These are phyloP conservation scores for Stenolophus ochropezus DNA, from an alignment of 2,888 invertebrate genomes.

Conservation along the genomic window DNA sequence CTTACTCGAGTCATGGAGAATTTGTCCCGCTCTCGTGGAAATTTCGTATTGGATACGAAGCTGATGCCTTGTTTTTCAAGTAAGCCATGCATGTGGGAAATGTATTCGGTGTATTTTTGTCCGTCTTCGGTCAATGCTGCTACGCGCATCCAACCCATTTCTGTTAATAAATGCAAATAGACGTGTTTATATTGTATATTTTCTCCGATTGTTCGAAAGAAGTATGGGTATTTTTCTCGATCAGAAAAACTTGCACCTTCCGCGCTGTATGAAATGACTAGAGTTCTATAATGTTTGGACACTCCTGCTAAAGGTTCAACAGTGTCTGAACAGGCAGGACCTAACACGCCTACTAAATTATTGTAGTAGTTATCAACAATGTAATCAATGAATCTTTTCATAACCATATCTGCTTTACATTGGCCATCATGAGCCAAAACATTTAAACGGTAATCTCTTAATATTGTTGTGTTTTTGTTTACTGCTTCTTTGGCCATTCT, in stretches of 20 bases:
- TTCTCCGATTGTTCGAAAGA: slow-evolving; percentile 87
- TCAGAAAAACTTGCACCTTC: slow-evolving; percentile 84
- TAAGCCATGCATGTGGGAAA: slow-evolving; percentile 81
- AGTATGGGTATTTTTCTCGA: slow-evolving; percentile 83
- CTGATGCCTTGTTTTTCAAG: slow-evolving; percentile 79
- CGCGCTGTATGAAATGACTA: slow-evolving; percentile 86
- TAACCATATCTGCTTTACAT: slow-evolving; percentile 83
- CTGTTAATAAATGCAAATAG: slow-evolving; percentile 78
- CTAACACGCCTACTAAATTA: slow-evolving; percentile 82
- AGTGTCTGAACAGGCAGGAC: slow-evolving; percentile 88
- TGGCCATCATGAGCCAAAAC: slow-evolving; percentile 79
- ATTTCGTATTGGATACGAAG: slow-evolving; percentile 82
- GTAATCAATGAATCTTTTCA: slow-evolving; percentile 85
- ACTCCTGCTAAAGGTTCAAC: slow-evolving; percentile 87
- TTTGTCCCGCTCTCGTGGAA: slow-evolving; percentile 77
- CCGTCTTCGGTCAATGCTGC: slow-evolving; percentile 87
- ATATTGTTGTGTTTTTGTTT: slow-evolving; percentile 76
- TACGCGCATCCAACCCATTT: slow-evolving; percentile 81
- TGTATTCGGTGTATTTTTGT: slow-evolving; percentile 86
- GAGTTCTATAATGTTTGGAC: slow-evolving; percentile 82
- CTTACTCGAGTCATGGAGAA: slow-evolving; percentile 78
- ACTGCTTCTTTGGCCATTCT: slow-evolving; percentile 79
- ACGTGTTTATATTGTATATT: slow-evolving; percentile 83
- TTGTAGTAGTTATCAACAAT: slow-evolving; percentile 76
- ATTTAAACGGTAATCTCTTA: slow-evolving; percentile 78